These are phyloP conservation scores for Hippopotamyrus pictus DNA, from an alignment of 2,797 vertebrate species.

Conservation along the genomic window DNA sequence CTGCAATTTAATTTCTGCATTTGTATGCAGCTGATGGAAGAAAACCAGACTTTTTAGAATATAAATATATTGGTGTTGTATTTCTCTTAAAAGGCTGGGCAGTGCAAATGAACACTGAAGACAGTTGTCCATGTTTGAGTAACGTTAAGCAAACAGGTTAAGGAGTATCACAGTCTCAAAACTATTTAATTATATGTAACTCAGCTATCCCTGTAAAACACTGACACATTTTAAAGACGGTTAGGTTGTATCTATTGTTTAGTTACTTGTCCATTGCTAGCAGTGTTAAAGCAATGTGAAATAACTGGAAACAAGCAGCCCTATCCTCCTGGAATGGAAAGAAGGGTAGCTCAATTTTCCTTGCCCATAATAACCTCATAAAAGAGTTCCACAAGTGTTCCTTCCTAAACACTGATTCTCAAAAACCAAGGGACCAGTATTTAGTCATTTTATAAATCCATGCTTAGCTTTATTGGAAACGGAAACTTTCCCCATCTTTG, in stretches of 20 bases:
- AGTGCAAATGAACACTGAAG: background rate
- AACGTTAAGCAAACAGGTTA: background rate
- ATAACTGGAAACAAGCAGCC: background rate
- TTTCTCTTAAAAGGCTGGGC: background rate
- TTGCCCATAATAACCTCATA: background rate
- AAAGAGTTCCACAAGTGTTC: background rate
- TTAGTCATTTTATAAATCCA: background rate
- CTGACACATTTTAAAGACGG: background rate
- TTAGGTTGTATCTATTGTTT: background rate
- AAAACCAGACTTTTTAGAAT: background rate
- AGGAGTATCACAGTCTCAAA: background rate
- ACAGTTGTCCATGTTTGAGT: background rate
- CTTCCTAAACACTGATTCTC: background rate
- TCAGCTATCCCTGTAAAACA: background rate
- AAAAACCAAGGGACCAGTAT: conserved; percentile 2
- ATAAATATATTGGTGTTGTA: background rate
- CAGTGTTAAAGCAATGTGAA: background rate
- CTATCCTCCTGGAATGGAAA: background rate
- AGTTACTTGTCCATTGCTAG: background rate
- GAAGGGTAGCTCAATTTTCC: background rate
- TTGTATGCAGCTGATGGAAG: background rate
- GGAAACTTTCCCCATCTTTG: background rate
- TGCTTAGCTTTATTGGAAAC: background rate
- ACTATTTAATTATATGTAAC: background rate
- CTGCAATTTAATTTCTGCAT: background rate